Conservation (phyloP, 2,113 vertebrate genomes). For the western clawed frog (Xenopus tropicalis) region DNA sequence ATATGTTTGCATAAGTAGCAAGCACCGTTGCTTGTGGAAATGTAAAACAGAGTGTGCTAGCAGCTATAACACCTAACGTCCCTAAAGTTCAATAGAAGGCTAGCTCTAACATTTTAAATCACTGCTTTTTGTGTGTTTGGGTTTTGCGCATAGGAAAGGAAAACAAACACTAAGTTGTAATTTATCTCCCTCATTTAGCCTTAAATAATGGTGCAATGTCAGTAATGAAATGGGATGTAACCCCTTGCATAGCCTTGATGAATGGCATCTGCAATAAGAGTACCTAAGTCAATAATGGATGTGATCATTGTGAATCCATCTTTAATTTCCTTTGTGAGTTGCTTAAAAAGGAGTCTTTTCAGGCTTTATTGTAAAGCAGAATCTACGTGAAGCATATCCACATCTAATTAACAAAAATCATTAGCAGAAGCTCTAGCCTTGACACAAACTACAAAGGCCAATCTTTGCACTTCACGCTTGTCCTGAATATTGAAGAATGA, state of each 20-base stretch:
- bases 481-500: not conserved
- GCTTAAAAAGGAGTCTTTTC: not conserved
- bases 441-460: not conserved
- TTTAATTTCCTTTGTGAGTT: not conserved
- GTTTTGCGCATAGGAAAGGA: too few relatives aligned
- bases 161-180: too few relatives aligned
- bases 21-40: too few relatives aligned
- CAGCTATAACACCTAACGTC: too few relatives aligned
- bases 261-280: not conserved
- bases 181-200: too few relatives aligned
- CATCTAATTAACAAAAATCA: not conserved
- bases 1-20: too few relatives aligned
- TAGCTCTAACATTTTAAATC: too few relatives aligned
- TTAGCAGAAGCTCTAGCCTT: not conserved
- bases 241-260: not conserved
- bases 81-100: too few relatives aligned
- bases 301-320: not conserved
- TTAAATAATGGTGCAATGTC: not conserved
- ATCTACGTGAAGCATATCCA: not conserved
- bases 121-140: too few relatives aligned
- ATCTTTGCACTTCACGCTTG: not conserved
- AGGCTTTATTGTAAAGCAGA: not conserved
- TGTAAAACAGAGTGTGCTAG: too few relatives aligned
- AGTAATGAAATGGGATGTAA: not conserved
- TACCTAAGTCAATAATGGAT: not conserved